A percentile compares a stretch with the other conserved stretches of the same genome.
Conservation (phyloP, 1,140 invertebrate genomes). For the Sitophilus oryzae region DNA sequence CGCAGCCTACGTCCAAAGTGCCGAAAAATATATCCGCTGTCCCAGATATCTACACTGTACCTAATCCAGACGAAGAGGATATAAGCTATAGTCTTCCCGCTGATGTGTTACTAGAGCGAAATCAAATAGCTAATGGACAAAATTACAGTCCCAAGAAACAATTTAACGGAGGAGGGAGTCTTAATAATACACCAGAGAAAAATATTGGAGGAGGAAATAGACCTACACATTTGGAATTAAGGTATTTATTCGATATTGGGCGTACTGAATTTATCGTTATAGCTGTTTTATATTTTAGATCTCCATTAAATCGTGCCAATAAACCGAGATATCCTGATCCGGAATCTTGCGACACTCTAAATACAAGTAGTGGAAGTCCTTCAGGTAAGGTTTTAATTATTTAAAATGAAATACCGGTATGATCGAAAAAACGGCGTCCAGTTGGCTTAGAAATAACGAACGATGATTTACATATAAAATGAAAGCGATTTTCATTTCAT, state of each 20-base stretch:
- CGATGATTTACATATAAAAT: too few species aligned
- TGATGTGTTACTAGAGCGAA: slow-evolving; percentile 30
- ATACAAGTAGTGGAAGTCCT: slow-evolving; percentile 19
- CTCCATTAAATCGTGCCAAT: slow-evolving; percentile 33
- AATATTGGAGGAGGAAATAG: slow-evolving; percentile 17
- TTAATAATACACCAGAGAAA: slow-evolving; percentile 16
- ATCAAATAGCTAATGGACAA: slow-evolving; percentile 5
- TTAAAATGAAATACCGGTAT: too few species aligned
- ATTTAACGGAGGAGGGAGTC: slow-evolving; percentile 11
- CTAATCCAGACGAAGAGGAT: slow-evolving; percentile 37
- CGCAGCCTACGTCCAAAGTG: slow-evolving; percentile 17
- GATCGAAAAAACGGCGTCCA: too few species aligned
- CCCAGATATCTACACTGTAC: slow-evolving; percentile 32
- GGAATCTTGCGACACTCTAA: slow-evolving; percentile 21
- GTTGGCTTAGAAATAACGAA: too few species aligned
- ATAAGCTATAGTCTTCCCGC: slow-evolving; percentile 41
- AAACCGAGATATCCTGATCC: slow-evolving; percentile 40
- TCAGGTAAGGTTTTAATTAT: slow-evolving; percentile 5
- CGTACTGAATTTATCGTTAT: background rate
- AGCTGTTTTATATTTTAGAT: slow-evolving; percentile 22
- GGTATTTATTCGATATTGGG: slow-evolving; percentile 23
- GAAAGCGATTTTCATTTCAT: too few species aligned
- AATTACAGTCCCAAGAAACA: slow-evolving; percentile 27
- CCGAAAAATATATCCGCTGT: slow-evolving; percentile 26
- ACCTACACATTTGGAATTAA: slow-evolving; percentile 41